Evolutionary conservation across 2,113 vertebrate genomes (phyloP).

Genomic region (Vidua chalybeata): DNA sequence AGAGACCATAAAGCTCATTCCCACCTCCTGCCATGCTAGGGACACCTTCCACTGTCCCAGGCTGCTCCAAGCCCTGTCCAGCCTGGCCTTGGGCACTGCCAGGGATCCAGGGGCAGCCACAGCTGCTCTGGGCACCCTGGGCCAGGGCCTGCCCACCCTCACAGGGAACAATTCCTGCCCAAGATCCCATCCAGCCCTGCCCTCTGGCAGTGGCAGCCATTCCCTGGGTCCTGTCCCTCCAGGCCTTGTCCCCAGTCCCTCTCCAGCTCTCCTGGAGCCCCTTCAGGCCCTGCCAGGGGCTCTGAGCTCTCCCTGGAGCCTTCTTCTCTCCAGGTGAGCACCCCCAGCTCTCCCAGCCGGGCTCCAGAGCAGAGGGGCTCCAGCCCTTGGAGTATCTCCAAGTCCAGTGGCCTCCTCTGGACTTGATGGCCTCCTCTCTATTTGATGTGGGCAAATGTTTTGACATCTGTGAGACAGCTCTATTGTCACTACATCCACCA

Average conservation of each 20-base stretch:
- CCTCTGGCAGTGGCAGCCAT: background rate
- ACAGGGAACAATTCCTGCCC: background rate
- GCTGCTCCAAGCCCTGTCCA: accelerated
- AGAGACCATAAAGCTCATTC: background rate
- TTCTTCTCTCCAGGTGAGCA: background rate
- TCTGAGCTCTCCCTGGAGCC: background rate
- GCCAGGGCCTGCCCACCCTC: background rate
- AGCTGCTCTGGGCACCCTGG: background rate
- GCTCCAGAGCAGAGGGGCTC: background rate
- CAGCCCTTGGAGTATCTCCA: background rate
- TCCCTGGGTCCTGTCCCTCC: background rate
- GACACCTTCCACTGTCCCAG: background rate
- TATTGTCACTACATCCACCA: accelerated
- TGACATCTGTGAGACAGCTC: background rate
- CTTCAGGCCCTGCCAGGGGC: background rate
- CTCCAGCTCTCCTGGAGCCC: background rate
- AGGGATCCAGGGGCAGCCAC: background rate
- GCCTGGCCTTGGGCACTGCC: background rate
- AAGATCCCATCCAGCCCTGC: background rate
- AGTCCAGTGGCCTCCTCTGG: background rate
- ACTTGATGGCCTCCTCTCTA: background rate
- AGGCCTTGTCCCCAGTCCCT: background rate
- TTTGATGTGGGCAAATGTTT: background rate
- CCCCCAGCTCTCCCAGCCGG: background rate
- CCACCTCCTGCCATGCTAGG: too few species aligned